Base-by-base conservation (phyloP, 1,140 invertebrate genomes). In the Drosophila azteca region DNA sequence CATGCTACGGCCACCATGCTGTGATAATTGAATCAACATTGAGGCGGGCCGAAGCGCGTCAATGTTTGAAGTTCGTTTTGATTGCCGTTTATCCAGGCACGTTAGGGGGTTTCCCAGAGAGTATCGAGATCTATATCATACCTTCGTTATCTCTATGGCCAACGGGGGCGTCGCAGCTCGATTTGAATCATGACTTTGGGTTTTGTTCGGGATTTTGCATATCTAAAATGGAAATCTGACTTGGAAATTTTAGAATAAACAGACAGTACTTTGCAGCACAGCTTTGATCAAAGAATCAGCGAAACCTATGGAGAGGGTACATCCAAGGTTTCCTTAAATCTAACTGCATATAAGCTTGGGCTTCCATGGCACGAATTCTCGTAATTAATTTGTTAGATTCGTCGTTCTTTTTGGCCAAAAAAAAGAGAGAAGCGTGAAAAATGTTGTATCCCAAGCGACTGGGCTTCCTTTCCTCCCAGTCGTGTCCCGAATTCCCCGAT, bases 1-100 rank as follows among this genome's bases (percentile, higher is more conserved):
- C 51, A 29, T 55, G 51, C n/a, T n/a, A n/a, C n/a, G 35, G 74
- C 82, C 76, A 87, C 78, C 82, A 87, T 88, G 82, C 82, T 87
- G 82, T 53, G 82, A 87, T 88, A 87, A 87, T 87, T 87, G 77
- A 87, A 87, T 87, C 60, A 87, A 79, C 82, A 79, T 76, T 75
- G 83, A 63, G 78, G 74, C 65, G 81, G 62, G 48, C 7, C 43
- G 54, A 69, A 50, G 72, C 61, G 61, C 61, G 39, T 71, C 65
- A 81, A 78, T 75, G 74, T 79, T 83, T 76, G 79, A 83, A 83
- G 80, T 79, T 79, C 64, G 74, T 68, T 80, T 77, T 80, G 64
- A 79, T 83, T 67, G 65, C 61, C 70, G 51, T 69, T 77, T 74
- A 74, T 71, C 50, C 67, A 3, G 11, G 35, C 11, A 4, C 35